Evolutionary conservation across 2,797 vertebrate species (phyloP).

Genomic region (Sciurus carolinensis): DNA sequence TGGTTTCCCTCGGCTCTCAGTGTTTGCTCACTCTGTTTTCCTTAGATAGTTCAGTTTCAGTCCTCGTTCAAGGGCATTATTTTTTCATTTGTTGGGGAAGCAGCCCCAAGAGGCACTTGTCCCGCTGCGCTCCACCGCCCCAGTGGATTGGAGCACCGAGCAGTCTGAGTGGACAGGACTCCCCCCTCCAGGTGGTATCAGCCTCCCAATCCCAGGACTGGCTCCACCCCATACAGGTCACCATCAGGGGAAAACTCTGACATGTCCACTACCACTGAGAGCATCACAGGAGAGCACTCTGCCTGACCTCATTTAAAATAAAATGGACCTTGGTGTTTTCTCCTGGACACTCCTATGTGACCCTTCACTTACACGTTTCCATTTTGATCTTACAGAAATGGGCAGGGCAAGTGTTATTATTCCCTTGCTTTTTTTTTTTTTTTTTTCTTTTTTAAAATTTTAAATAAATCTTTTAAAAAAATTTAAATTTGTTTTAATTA

Average conservation of each 20-base stretch:
- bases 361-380: background rate
- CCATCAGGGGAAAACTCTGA: background rate
- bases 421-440: too few species aligned
- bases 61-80: conserved; percentile 84
- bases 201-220: background rate
- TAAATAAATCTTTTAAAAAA: too few species aligned
- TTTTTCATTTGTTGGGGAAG: conserved; percentile 82
- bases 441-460: too few species aligned
- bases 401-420: background rate
- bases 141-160: background rate
- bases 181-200: background rate
- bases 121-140: conserved; percentile 47
- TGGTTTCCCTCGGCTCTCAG: conserved; percentile 79
- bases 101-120: conserved; percentile 86
- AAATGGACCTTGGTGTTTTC: background rate
- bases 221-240: background rate
- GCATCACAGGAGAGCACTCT: background rate
- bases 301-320: background rate
- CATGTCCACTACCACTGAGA: fast-evolving
- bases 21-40: conserved; percentile 92
- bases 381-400: conserved; percentile 19
- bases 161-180: conserved; percentile 33
- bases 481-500: too few species aligned
- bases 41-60: conserved; percentile 92
- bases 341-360: background rate